Evolutionary conservation across 2,113 vertebrate genomes (phyloP), one percentile per base, ranked within the genome.

Genomic region (Phrynocephalus versicolor): DNA sequence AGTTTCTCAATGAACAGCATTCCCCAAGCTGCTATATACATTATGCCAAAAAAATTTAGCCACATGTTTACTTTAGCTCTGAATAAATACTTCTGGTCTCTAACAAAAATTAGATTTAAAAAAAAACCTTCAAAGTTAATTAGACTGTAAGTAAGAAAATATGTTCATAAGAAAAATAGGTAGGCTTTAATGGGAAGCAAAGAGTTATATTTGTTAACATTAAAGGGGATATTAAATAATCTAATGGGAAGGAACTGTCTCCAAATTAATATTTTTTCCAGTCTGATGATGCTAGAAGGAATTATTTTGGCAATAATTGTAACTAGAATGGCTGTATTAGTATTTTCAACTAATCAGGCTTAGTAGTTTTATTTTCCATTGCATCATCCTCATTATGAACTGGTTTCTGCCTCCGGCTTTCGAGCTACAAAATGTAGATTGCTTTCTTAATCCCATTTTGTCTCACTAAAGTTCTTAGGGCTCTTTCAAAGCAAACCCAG

Each of bases 41-140:
- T 85, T 76, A 89, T 79, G 93, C 91, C 92, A 94, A 94, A 91
- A 95, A 89, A 95, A 94, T 92, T 81, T 86, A 81, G 76, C 87
- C 72, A 39, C 45, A 6, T 89, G 82, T 92, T 94, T 95, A 94
- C 88, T 85, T 88, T 95, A 94, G 90, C 73, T 35, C 84, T 95
- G 92, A 92, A 92, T 89, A 95, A 96, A 95, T 89, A 91, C 0
- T 14, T 84, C 45, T 6, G 74, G 87, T 88, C 81, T 91, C 39
- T 80, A 76, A 84, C 74, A 91, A 90, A 95, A 90, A 92, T 93
- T 93, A 79, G 87, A 69, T 87, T 58, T 57, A 3, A 18, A 60
- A 60, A 57, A 77, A 35, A n/a, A 67, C 25, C 91, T 91, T 79
- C 67, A 85, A 35, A 70, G 81, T 89, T 89, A 94, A n/a, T 1